Base-by-base conservation (phyloP, 2,888 invertebrate genomes). In the Drosophila histrio region DNA sequence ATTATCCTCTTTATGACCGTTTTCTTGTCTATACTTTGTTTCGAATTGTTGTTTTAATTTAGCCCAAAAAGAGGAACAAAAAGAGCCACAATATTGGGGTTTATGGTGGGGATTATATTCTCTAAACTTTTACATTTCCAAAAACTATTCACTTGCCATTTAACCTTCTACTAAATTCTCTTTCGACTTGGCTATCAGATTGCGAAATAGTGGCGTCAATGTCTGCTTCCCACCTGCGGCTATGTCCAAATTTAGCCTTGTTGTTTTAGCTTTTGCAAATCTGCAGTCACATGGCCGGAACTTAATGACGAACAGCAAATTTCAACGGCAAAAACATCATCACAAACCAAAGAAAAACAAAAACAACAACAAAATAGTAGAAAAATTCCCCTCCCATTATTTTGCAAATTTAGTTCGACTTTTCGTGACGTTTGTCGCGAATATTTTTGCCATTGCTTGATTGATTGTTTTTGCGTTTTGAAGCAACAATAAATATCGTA, bases 381-480 rank as follows among this genome's bases (percentile, higher is more conserved):
- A 32, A 57, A 61, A 49, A 26, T 68, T 38, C 47, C 49, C 26
- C 13, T 26, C 2, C 26, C 54, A 39, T 36, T 60, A 52, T 58
- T 52, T 30, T 43, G 15, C 59, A 19, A 60, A 30, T 54, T 43
- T 63, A 34, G 63, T 58, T 44, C 15, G 9, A 26, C 19, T 61
- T 64, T 79, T 74, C 46, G 64, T 85, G 80, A 85, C 80, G 85
- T 76, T 81, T 81, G 75, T 78, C 58, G 78, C 85, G 21, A 63
- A 66, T 60, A 58, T 52, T 32, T 17, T 32, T 24, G 15, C 13
- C 39, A 39, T 39, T 28, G 63, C 49, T 66, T 79, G 83, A 79
- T 70, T 63, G 66, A 79, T 79, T 59, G 73, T 64, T 59, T 52
- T 61, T 54, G 21, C 9, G 11, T 5, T 32, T 7, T 2, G 7